These are phyloP conservation scores for Salvelinus namaycush DNA, from an alignment of 2,113 vertebrate species.

Conservation along the genomic window DNA sequence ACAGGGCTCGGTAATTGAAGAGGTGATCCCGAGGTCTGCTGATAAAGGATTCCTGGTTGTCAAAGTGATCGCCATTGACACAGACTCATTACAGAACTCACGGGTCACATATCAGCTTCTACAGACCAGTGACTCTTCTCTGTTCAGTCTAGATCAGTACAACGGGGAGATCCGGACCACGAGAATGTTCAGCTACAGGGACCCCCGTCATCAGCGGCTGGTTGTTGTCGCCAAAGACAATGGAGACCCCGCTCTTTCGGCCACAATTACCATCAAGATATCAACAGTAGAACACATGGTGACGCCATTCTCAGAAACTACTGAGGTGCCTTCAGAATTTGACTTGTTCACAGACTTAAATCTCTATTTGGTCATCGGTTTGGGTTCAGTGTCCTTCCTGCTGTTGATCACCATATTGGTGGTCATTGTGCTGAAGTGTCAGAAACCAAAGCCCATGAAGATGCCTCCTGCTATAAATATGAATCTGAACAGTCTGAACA, in stretches of 20 bases:
- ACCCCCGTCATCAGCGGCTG: conserved; percentile 68
- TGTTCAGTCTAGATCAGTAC: conserved; percentile 75
- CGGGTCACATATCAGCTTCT: conserved; percentile 75
- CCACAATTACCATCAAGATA: conserved; percentile 75
- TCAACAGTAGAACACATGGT: conserved; percentile 67
- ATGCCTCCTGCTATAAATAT: conserved; percentile 41
- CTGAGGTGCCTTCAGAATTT: conserved; percentile 68
- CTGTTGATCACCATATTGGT: conserved; percentile 75
- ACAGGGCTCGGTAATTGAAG: conserved; percentile 62
- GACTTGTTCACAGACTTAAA: conserved; percentile 76
- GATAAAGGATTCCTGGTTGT: conserved; percentile 72
- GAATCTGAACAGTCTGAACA: conserved; percentile 36
- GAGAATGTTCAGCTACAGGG: conserved; percentile 75
- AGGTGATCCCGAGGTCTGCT: conserved; percentile 71
- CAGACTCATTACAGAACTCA: conserved; percentile 73
- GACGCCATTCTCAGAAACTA: conserved; percentile 71
- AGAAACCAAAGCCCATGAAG: conserved; percentile 70
- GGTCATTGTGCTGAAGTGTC: conserved; percentile 75
- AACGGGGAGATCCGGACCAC: conserved; percentile 75
- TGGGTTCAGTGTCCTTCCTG: conserved; percentile 74
- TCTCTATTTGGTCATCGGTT: conserved; percentile 73
- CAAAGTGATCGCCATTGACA: conserved; percentile 74
- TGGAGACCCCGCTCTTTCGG: conserved; percentile 74
- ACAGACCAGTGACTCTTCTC: conserved; percentile 62
- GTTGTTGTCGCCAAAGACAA: conserved; percentile 76